These are phyloP conservation scores for Pampusana beccarii DNA, from an alignment of 2,113 vertebrate species.

Conservation along the genomic window DNA sequence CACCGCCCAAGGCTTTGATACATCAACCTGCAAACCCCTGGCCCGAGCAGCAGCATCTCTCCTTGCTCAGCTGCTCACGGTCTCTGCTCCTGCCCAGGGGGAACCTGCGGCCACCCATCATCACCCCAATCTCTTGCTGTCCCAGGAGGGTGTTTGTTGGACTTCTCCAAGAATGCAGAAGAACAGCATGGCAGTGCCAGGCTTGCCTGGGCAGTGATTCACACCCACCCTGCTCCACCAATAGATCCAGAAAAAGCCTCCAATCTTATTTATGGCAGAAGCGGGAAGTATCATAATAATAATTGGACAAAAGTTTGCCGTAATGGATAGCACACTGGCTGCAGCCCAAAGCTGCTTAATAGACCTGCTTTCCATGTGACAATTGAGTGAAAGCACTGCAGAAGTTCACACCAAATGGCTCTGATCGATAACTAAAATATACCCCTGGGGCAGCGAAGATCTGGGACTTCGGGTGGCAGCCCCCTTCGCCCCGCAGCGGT, in stretches of 20 bases:
- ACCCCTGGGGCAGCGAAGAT: background rate
- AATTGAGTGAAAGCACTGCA: rapidly evolving
- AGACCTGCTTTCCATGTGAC: background rate
- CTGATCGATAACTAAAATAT: background rate
- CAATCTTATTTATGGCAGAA: background rate
- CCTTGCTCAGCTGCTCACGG: background rate
- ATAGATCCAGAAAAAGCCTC: background rate
- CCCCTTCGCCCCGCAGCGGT: rapidly evolving
- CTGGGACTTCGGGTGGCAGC: background rate
- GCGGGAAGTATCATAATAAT: background rate
- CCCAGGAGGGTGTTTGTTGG: background rate
- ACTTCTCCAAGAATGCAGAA: background rate
- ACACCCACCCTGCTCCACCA: background rate
- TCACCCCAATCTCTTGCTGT: rapidly evolving
- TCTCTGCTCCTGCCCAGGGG: background rate
- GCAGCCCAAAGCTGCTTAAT: background rate
- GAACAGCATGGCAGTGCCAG: rapidly evolving
- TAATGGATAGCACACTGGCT: background rate
- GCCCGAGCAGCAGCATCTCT: background rate
- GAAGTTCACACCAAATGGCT: background rate
- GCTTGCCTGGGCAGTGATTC: background rate
- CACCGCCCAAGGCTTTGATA: rapidly evolving
- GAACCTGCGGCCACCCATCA: background rate
- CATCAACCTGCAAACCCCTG: background rate
- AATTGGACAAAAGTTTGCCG: background rate